Evolutionary conservation across 2,888 invertebrate genomes (phyloP), one percentile per base, ranked within the genome.

Genomic region (Agriotes lineatus): DNA sequence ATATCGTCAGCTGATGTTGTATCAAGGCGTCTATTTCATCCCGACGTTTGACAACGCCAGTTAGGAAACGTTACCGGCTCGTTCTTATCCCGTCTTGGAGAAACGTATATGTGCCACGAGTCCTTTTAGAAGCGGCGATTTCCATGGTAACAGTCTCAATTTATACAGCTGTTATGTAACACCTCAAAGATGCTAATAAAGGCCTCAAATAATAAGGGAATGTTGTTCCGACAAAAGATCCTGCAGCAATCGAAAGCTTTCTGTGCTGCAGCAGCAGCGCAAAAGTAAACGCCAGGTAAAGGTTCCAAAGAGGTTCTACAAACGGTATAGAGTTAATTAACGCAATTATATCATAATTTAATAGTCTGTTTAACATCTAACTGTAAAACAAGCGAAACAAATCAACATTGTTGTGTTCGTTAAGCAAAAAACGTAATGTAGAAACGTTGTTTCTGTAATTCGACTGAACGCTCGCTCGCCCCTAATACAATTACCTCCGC

Each of bases 401-500:
- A 71, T 62, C 69, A 69, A 69, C 68, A 69, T 59, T 64, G 67
- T 66, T 67, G 67, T 63, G 58, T 66, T 71, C 60, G 67, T 67
- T 71, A 52, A 35, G 67, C 44, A 69, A 69, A 70, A 72, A 66
- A 72, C 62, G 60, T 72, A 73, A 74, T 74, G 72, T 72, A 70
- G 64, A 69, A 72, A 71, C 71, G 71, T 67, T 74, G 72, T 74
- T 74, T 67, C 70, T 50, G 68, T 69, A 72, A 74, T 74, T 73
- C 72, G 61, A 67, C 69, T 67, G 62, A 69, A 67, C 72, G 62
- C 59, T 69, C 68, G 48, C 62, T 63, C 69, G 59, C 67, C 67
- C 50, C 72, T 70, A 73, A 73, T 63, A 70, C 74, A 73, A 73
- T 74, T 74, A 74, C 71, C 72, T 69, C 63, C 56, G 35, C 64